Conservation (phyloP, 2,113 vertebrate species). For the Sigmodon hispidus region DNA sequence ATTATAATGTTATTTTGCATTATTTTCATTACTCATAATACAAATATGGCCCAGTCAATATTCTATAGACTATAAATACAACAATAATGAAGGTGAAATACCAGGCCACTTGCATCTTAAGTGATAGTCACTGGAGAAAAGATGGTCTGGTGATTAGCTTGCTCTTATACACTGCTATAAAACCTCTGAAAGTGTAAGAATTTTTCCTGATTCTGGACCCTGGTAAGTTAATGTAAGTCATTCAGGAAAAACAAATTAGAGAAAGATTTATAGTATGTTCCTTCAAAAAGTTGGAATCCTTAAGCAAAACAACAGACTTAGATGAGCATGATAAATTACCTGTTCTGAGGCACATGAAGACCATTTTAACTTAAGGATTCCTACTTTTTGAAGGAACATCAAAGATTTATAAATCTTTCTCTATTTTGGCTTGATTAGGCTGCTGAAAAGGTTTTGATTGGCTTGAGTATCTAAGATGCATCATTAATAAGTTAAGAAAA, state of each 20-base stretch:
- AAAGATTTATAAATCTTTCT: background rate
- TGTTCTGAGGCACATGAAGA: background rate
- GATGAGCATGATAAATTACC: background rate
- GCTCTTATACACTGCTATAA: background rate
- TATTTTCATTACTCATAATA: slow-evolving; percentile 1
- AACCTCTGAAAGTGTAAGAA: background rate
- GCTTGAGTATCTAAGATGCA: background rate
- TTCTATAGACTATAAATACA: background rate
- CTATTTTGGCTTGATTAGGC: background rate
- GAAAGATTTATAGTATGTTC: too few relatives aligned
- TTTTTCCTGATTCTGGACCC: background rate
- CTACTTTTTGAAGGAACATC: background rate
- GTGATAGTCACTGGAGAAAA: background rate
- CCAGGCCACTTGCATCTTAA: background rate
- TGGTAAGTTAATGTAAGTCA: background rate
- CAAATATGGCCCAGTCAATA: background rate
- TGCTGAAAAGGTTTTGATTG: background rate
- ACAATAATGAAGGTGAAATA: background rate
- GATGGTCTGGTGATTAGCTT: background rate
- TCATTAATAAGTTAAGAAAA: background rate
- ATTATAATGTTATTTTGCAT: slow-evolving; percentile 40
- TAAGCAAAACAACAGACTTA: background rate
- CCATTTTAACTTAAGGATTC: background rate
- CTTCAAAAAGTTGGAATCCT: too few relatives aligned
- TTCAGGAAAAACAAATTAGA: background rate